A percentile compares a stretch with the other conserved stretches of the same genome.
These are phyloP conservation scores for Paratrypauchen microcephalus DNA, from an alignment of 2,797 vertebrate genomes.

Conservation along the genomic window DNA sequence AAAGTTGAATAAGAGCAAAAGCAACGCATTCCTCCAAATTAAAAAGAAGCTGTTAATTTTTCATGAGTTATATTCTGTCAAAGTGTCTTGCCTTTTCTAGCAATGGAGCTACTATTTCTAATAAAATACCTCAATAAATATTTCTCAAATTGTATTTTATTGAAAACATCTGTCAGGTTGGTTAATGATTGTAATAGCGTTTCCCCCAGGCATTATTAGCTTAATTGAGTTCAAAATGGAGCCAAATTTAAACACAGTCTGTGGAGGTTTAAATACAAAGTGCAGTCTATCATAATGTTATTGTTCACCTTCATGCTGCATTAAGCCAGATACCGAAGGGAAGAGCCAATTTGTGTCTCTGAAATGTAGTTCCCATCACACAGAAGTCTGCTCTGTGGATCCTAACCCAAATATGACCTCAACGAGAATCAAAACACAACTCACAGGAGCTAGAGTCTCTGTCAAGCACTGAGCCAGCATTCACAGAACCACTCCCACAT, in stretches of 20 bases:
- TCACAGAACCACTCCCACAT: neutral
- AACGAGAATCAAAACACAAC: conserved; percentile 70
- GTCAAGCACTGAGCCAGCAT: neutral
- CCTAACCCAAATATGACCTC: conserved; percentile 74
- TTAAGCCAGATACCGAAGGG: conserved; percentile 33
- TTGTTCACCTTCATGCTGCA: conserved; percentile 48
- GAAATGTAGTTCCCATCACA: conserved; percentile 51
- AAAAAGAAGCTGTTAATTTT: neutral
- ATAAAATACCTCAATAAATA: neutral
- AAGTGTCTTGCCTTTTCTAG: neutral
- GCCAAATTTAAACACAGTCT: conserved; percentile 37
- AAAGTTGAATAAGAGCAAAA: neutral
- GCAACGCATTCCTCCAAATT: neutral
- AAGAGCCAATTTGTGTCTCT: conserved; percentile 36
- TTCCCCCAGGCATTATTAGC: conserved; percentile 55
- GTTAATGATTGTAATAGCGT: conserved; percentile 34
- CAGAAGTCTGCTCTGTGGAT: conserved; percentile 46
- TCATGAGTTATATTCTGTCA: neutral
- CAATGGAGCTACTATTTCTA: neutral
- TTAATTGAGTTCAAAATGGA: conserved; percentile 49
- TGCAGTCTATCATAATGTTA: conserved; percentile 40
- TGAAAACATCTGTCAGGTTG: conserved; percentile 45
- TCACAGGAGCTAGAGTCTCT: neutral
- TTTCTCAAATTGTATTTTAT: conserved; percentile 7
- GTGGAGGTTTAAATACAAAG: conserved; percentile 8